Evolutionary conservation across 2,113 vertebrate species (phyloP).

Genomic region (Climacteris rufus): DNA sequence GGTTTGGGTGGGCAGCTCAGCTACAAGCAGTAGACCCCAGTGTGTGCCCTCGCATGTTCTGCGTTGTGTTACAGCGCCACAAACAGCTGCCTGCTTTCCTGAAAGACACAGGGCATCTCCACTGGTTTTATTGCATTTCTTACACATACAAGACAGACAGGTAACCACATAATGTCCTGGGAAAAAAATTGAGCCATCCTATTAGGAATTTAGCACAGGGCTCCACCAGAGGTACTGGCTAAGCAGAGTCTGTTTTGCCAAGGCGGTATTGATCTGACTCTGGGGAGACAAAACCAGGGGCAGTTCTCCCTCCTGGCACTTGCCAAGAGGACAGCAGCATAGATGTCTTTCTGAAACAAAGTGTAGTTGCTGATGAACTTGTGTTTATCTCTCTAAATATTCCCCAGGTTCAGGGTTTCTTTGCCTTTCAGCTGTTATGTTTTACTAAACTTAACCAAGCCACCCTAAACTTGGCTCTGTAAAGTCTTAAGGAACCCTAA

Average conservation of each 20-base stretch:
- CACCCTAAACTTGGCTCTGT: neutral
- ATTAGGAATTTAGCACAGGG: neutral
- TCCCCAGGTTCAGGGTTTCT: neutral
- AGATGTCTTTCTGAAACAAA: neutral
- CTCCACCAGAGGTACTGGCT: neutral
- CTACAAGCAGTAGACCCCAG: neutral
- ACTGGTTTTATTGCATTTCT: neutral
- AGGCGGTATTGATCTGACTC: neutral
- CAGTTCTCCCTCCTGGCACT: neutral
- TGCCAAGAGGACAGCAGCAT: neutral
- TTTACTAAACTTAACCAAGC: neutral
- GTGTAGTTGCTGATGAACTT: neutral
- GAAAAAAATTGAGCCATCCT: accelerated
- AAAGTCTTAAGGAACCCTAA: neutral
- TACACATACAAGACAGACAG: neutral
- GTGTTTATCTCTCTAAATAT: neutral
- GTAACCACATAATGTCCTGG: neutral
- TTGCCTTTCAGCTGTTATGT: neutral
- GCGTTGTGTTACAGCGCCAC: accelerated
- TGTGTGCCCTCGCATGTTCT: accelerated
- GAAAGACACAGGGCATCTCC: neutral
- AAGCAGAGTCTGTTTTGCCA: neutral
- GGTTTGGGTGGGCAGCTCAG: neutral
- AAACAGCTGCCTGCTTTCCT: neutral
- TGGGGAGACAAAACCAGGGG: neutral